These are phyloP conservation scores for Tenualosa ilisha DNA, from an alignment of 2,797 vertebrate genomes.

Conservation along the genomic window DNA sequence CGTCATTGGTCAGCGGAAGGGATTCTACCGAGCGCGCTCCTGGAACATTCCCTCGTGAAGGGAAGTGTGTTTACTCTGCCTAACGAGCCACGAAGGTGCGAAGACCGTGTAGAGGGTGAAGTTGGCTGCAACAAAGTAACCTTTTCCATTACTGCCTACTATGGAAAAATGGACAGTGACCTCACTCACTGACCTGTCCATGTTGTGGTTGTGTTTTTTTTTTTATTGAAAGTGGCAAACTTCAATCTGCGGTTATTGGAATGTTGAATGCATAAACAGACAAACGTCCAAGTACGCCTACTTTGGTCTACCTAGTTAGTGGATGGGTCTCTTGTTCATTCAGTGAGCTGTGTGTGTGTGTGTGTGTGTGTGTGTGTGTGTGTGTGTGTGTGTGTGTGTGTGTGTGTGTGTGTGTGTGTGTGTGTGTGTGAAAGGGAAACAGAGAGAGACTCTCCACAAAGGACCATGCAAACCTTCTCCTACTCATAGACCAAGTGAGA, in stretches of 20 bases:
- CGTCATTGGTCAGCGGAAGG: neutral
- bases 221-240: neutral
- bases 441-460: neutral
- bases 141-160: neutral
- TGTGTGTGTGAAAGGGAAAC: neutral
- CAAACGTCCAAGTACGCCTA: neutral
- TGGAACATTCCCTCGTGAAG: neutral
- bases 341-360: neutral
- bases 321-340: neutral
- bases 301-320: neutral
- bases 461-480: no score
- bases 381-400: neutral
- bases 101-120: neutral
- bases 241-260: no score
- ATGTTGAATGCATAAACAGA: neutral
- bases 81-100: neutral
- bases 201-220: neutral
- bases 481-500: no score
- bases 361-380: neutral
- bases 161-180: neutral
- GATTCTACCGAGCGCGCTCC: neutral
- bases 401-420: no score
- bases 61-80: neutral
- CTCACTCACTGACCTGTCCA: neutral
- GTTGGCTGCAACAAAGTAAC: neutral